Base-by-base conservation (phyloP, 2,113 vertebrate genomes). In the Glareola pratincola region DNA sequence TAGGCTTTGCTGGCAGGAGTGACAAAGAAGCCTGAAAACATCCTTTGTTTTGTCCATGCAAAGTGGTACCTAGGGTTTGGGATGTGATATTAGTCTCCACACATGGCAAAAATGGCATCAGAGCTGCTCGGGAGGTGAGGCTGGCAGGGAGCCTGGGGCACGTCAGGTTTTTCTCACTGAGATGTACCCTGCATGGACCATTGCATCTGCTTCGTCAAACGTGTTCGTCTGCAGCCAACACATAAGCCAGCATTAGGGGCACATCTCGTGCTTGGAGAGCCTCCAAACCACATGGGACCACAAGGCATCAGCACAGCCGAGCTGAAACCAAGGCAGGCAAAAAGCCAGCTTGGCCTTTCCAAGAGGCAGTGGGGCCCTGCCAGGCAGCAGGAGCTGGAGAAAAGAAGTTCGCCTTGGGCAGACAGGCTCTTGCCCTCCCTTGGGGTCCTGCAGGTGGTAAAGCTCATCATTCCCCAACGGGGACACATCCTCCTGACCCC, bases 21-120 rank as follows among this genome's bases (percentile, higher is more conserved):
- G 69, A 79, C 54, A 69, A 83, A 91, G 68, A 60, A 92, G 34
- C 73, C 45, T 77, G 83, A 95, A 92, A 95, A 89, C 39, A 72
- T 21, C 15, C 10, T 20, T 60, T 68, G 68, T 63, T 80, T 43
- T 39, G 34, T 88, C 48, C 54, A 54, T 75, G 48, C 78, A 59
- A 91, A 79, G 69, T 67, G 53, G 69, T 60, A 85, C 74, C 29
- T 75, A 43, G 47, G 32, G 48, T 78, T 56, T 88, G 53, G 59
- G 45, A 50, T 80, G 34, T 62, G 45, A 36, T 94, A 27, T 50
- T 71, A 16, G 48, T 72, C 56, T 85, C 62, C 62, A 68, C 36
- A 69, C 45, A 21, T 0, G 16, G 47, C 80, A 91, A 73, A 94
- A 88, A 72, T 1, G 8, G 81, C 78, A 90, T 76, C 69, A 90